These are phyloP conservation scores for Strigops habroptila DNA, from an alignment of 2,113 vertebrate genomes.

Conservation along the genomic window DNA sequence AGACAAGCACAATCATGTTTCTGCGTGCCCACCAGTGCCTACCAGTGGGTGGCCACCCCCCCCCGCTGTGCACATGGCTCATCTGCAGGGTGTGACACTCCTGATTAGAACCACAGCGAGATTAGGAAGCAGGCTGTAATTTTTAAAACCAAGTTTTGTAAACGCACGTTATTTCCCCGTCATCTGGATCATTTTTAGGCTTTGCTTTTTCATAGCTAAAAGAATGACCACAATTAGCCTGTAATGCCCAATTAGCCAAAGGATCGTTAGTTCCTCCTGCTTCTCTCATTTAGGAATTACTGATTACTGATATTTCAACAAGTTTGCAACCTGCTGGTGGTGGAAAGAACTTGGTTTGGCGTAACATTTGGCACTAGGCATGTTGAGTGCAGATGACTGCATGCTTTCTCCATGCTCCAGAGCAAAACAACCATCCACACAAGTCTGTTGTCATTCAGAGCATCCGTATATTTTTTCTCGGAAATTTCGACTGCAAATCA, in stretches of 20 bases:
- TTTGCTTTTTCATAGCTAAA: not conserved
- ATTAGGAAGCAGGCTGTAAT: not conserved
- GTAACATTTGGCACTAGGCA: not conserved
- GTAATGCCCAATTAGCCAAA: not conserved
- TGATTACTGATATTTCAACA: not conserved
- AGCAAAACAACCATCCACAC: not conserved
- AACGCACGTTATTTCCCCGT: not conserved
- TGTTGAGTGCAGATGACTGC: not conserved
- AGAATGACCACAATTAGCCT: not conserved
- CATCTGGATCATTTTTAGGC: not conserved
- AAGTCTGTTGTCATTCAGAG: not conserved
- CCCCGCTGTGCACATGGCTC: accelerated
- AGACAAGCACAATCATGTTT: accelerated
- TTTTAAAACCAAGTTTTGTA: not conserved
- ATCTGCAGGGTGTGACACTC: not conserved
- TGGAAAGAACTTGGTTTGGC: not conserved
- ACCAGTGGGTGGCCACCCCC: not conserved
- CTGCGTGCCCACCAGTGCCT: not conserved
- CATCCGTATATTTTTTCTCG: not conserved
- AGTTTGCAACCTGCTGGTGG: not conserved
- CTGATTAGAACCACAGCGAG: not conserved
- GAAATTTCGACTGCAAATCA: not conserved
- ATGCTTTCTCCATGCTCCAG: not conserved
- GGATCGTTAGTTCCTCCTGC: not conserved
- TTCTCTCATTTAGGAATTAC: not conserved